phyloP scores from a whole-genome alignment of 2,797 vertebrate species.

The Psittacula derbiana region DNA sequence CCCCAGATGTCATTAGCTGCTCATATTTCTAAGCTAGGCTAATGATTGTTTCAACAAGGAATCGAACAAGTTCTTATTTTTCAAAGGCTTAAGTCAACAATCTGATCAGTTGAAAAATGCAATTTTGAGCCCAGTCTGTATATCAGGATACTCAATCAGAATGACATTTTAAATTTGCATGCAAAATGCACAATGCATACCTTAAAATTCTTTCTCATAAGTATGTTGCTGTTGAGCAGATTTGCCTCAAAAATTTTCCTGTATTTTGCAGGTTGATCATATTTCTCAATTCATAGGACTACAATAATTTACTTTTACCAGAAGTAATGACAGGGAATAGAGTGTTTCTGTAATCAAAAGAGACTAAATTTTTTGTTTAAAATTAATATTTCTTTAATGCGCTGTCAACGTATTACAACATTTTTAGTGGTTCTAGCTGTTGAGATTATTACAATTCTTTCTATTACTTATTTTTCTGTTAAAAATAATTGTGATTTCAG shows the following conservation, averaged over 20 bases:
- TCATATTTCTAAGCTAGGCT: background rate
- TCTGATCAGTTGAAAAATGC: background rate
- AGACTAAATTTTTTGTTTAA: background rate
- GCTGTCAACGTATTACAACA: background rate
- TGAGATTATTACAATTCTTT: background rate
- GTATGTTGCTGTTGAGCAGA: background rate
- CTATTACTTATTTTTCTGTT: background rate
- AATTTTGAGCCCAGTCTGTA: background rate
- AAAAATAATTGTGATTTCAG: background rate
- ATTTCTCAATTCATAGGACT: background rate
- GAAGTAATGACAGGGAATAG: background rate
- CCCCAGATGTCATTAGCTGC: background rate
- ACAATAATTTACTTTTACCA: background rate
- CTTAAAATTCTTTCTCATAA: background rate
- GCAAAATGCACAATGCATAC: background rate
- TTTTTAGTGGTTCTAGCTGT: background rate
- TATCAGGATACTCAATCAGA: background rate
- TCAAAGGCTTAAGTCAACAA: background rate
- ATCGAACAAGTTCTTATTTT: background rate
- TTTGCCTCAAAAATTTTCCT: background rate
- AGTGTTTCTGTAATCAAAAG: background rate
- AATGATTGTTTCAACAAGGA: background rate
- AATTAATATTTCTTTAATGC: background rate
- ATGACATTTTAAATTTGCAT: background rate
- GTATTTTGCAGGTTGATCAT: background rate